phyloP scores from a whole-genome alignment of 2,113 vertebrate genomes.

The Chionomys nivalis region DNA sequence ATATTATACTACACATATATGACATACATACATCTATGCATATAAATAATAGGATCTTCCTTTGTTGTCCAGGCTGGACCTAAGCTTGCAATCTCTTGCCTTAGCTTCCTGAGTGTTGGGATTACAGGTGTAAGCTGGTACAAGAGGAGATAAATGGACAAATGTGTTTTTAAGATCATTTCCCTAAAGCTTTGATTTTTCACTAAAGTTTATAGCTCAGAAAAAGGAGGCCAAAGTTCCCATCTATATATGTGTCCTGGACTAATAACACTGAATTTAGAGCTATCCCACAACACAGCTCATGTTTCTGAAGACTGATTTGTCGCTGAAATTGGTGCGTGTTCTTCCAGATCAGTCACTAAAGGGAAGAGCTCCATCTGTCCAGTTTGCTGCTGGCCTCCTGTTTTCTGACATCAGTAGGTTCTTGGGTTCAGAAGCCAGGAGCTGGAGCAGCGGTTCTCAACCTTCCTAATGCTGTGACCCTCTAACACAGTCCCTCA shows the following conservation, averaged over 20 bases:
- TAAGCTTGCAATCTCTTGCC: not conserved
- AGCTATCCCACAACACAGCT: not conserved
- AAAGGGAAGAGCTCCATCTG: too few relatives aligned
- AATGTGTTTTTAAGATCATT: not conserved
- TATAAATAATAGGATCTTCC: not conserved
- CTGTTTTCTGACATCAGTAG: not conserved
- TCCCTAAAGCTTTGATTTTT: conserved; percentile 24
- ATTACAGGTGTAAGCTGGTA: not conserved
- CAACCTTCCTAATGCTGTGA: not conserved
- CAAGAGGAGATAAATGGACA: not conserved
- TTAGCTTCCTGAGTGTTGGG: not conserved
- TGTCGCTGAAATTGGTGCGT: not conserved
- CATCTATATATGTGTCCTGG: not conserved
- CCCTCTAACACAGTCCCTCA: not conserved
- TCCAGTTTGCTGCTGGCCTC: not conserved
- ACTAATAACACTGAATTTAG: not conserved
- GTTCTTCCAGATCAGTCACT: too few relatives aligned
- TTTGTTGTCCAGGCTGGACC: not conserved
- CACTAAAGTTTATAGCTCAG: not conserved
- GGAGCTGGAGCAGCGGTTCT: not conserved
- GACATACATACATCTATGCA: not conserved
- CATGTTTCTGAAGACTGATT: not conserved
- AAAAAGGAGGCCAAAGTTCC: not conserved
- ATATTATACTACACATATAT: not conserved
- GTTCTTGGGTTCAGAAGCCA: not conserved